Conservation (phyloP, 2,888 invertebrate species). For the Eristalis arbustorum region DNA sequence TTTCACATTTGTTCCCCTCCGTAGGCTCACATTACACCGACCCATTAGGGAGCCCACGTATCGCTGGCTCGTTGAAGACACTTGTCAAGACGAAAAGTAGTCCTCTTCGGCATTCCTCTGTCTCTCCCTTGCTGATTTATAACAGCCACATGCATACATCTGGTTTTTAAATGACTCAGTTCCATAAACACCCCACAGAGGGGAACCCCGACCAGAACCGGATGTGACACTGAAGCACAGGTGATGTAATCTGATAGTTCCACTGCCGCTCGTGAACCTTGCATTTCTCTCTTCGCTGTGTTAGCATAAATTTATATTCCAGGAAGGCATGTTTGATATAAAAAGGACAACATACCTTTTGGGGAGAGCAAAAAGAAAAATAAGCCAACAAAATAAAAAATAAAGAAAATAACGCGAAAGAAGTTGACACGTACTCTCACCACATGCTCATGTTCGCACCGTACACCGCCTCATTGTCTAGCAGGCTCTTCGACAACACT, state of each 20-base stretch:
- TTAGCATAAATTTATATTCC: constrained; percentile 16
- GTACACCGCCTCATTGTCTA: constrained; percentile 51
- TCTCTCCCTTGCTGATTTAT: neutral
- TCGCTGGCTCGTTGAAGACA: too few relatives aligned
- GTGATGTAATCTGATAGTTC: constrained; percentile 55
- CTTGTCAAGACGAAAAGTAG: too few relatives aligned
- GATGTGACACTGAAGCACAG: constrained; percentile 45
- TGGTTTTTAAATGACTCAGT: constrained; percentile 5
- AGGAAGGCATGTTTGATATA: constrained; percentile 1
- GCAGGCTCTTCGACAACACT: constrained; percentile 16
- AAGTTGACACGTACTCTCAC: constrained; percentile 9
- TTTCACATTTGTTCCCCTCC: too few relatives aligned
- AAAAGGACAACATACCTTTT: neutral
- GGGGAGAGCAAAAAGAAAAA: too few relatives aligned
- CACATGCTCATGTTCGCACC: neutral
- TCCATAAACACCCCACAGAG: neutral
- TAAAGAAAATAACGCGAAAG: constrained; percentile 1
- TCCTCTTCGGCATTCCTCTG: neutral
- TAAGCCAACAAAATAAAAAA: too few relatives aligned
- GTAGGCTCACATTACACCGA: too few relatives aligned
- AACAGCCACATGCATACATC: constrained; percentile 5
- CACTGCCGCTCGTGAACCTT: neutral
- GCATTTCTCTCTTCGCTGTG: neutral
- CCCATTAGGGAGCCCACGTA: too few relatives aligned
- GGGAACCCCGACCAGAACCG: constrained; percentile 7